Conservation (phyloP, 2,797 vertebrate genomes). For the Gadopsis marmoratus region DNA sequence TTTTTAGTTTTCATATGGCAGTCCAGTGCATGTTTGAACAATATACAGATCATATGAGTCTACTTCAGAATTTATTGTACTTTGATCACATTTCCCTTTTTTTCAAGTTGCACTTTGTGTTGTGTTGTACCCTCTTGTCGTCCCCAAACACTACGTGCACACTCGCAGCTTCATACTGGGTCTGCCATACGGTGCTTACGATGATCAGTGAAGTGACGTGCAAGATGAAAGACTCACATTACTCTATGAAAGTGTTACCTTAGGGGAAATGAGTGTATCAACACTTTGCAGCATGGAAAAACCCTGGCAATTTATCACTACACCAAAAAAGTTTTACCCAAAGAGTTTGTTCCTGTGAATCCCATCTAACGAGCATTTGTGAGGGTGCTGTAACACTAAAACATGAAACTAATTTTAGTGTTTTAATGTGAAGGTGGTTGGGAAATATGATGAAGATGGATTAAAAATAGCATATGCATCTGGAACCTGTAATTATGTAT, state of each 20-base stretch:
- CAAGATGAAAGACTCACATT: constrained; percentile 34
- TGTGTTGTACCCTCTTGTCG: not conserved
- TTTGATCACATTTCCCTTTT: not conserved
- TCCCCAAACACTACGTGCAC: not conserved
- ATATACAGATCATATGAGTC: not conserved
- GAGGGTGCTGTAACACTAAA: not conserved
- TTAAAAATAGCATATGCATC: not conserved
- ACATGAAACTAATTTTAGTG: not conserved
- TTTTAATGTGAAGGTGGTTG: not conserved
- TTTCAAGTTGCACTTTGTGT: not conserved
- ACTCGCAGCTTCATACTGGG: not conserved
- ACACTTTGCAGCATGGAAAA: constrained; percentile 21
- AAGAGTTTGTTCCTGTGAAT: constrained; percentile 19
- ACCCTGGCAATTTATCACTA: not conserved
- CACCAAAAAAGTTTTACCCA: not conserved
- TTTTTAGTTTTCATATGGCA: not conserved
- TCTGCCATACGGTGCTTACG: not conserved
- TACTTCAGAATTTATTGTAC: not conserved
- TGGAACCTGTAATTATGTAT: not conserved
- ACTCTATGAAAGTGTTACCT: constrained; percentile 21
- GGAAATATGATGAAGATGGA: not conserved
- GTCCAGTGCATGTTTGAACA: not conserved
- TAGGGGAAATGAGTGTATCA: constrained; percentile 9
- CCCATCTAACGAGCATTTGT: not conserved
- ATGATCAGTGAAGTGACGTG: constrained; percentile 21